Evolutionary conservation across 1,140 invertebrate genomes (phyloP), one percentile per base, ranked within the genome.

Genomic region (Calycopis cecrops): DNA sequence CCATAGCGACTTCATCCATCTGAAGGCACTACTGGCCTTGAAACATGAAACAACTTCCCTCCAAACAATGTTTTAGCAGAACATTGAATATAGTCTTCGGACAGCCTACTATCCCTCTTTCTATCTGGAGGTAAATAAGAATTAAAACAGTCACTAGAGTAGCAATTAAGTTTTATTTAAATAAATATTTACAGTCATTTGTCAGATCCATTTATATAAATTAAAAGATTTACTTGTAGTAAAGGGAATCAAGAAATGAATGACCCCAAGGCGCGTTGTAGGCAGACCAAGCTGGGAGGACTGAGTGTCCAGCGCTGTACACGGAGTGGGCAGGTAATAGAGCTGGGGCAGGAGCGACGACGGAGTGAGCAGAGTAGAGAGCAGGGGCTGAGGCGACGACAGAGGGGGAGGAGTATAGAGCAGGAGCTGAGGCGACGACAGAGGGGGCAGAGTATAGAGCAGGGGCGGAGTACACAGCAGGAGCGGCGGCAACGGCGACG

Each of bases 401-500:
- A 1, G 14, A 16, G 40, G 14, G 17, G 40, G 17, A 12, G 9
- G 40, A 17, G 14, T 14, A 16, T 8, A 44, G 40, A 44, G 40
- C 12, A 12, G 14, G 49, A 34, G 35, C 49, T n/a, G 49, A 33
- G 14, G 33, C 35, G 35, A 35, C 12, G 2, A 9, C 49, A 1
- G 49, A 33, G 16, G 33, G 28, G 1, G 14, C 9, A 6, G 34
- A 33, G 49, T 35, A 34, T 9, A 37, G 10, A 6, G 35, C 49
- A 14, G 34, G 49, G 18, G 49, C 49, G 4, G 49, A 57, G 50
- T n/a, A n/a, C n/a, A n/a, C n/a, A n/a, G n/a, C n/a, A n/a, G n/a
- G n/a, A n/a, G 71, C 61, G n/a, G 55, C 56, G 0, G 62, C 34
- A 9, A 49, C 58, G 42, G 53, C 56, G 16, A 40, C 35, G 12